Evolutionary conservation across 2,888 invertebrate genomes (phyloP), one percentile per base, ranked within the genome.

Genomic region (Colostygia pectinataria): DNA sequence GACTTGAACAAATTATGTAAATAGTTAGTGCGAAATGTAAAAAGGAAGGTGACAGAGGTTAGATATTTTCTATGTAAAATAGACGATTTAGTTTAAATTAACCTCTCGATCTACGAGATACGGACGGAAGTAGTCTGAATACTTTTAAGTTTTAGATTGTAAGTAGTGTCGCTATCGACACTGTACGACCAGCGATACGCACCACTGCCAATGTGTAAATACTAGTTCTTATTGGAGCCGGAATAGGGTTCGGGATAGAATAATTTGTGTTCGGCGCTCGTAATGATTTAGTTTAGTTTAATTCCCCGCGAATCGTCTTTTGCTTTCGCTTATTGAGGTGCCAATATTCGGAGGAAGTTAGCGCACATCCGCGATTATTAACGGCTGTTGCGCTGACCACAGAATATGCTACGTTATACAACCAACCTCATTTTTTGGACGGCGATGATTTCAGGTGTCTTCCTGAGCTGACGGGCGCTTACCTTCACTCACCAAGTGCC

Each of bases 121-220:
- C 57, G 59, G 61, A 58, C 63, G 63, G 34, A 47, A 55, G 61
- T 75, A 77, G 83, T 81, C 81, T 77, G 83, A 79, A 59, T 83
- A 80, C 61, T 55, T 38, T 74, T 76, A 74, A 76, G 65, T 71
- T 52, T 58, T 59, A 61, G 56, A 52, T 38, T 12, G 29, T 55
- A 52, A 51, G 54, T 41, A 36, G 53, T 60, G 57, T 46, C 62
- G 61, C 64, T 58, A 65, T 33, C 44, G 65, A 62, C 52, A 65
- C 61, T 32, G 52, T 55, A 71, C 85, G 85, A 88, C 88, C 89
- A 85, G 89, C 87, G 82, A 79, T 68, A 68, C 69, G 74, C 70
- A 77, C 73, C 88, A 89, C 88, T 89, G 89, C 88, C 89, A 83
- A 81, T 66, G 46, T 85, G 86, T 88, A 87, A 64, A 87, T 86